phyloP scores from a whole-genome alignment of 1,140 invertebrate genomes.

The Anoplolepis gracilipes region DNA sequence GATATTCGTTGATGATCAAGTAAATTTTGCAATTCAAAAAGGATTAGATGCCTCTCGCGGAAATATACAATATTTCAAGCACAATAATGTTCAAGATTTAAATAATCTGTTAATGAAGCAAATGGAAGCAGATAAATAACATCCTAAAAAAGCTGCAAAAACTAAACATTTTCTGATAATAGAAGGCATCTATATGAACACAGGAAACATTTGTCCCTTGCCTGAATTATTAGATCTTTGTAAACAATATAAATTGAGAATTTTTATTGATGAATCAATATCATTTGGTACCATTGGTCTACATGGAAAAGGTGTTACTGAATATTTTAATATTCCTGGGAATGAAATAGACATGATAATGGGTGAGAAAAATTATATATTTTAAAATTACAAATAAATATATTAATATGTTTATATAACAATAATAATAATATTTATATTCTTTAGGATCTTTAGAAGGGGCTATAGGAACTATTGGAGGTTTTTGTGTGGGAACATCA shows the following conservation, averaged over 20 bases:
- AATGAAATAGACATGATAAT: constrained; percentile 97
- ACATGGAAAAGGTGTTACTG: constrained; percentile 94
- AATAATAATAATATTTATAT: constrained; percentile 29
- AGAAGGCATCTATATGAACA: constrained; percentile 97
- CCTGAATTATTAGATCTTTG: constrained; percentile 93
- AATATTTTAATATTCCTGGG: constrained; percentile 91
- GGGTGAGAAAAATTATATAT: constrained; percentile 83
- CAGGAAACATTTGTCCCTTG: constrained; percentile 95
- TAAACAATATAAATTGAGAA: constrained; percentile 94
- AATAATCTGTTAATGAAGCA: constrained; percentile 91
- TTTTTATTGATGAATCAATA: constrained; percentile 97
- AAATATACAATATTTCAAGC: constrained; percentile 95
- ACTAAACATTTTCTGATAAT: constrained; percentile 95
- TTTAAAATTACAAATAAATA: not conserved
- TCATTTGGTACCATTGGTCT: constrained; percentile 96
- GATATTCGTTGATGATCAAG: constrained; percentile 96
- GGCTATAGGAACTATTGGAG: constrained; percentile 95
- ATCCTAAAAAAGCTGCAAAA: constrained; percentile 91
- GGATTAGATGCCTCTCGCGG: constrained; percentile 96
- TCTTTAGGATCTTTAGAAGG: constrained; percentile 91
- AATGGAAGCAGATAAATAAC: constrained; percentile 88
- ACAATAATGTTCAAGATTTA: constrained; percentile 96
- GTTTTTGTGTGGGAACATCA: constrained; percentile 97
- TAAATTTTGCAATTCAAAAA: constrained; percentile 98
- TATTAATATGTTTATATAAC: constrained; percentile 5